Evolutionary conservation across 2,113 vertebrate species (phyloP).

Genomic region (Elachura formosa): DNA sequence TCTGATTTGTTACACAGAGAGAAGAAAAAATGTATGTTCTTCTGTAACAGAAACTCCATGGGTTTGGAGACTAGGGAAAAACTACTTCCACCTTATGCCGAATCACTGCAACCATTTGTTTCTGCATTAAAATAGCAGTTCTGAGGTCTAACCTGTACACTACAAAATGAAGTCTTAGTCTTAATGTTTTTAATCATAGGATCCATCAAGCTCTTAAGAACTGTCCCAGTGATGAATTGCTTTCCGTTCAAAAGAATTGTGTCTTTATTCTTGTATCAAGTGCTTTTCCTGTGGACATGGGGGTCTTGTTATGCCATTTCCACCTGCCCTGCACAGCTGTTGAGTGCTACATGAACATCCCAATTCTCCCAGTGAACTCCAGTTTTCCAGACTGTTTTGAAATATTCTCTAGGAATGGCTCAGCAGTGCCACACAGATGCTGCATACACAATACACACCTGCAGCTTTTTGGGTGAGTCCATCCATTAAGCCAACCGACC

Average conservation of each 20-base stretch:
- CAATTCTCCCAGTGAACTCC: neutral
- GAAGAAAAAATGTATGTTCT: neutral
- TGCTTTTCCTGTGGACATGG: neutral
- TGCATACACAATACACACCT: rapidly evolving
- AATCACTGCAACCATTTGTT: neutral
- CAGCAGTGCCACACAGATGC: neutral
- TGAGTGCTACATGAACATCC: neutral
- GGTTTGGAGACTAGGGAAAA: neutral
- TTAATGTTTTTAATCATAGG: neutral
- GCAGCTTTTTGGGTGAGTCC: neutral
- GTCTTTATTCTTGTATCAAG: neutral
- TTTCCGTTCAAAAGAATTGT: neutral
- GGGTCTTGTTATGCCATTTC: neutral
- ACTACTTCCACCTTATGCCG: neutral
- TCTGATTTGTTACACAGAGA: neutral
- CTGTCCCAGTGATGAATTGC: neutral
- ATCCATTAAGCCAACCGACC: neutral
- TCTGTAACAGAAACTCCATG: neutral
- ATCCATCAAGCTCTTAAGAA: neutral
- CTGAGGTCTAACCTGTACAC: neutral
- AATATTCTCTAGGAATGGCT: neutral
- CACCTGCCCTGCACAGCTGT: neutral
- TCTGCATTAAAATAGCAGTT: neutral
- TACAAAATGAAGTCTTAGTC: neutral
- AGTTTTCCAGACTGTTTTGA: neutral